phyloP scores from a whole-genome alignment of 2,113 vertebrate genomes.

The Saccopteryx bilineata region DNA sequence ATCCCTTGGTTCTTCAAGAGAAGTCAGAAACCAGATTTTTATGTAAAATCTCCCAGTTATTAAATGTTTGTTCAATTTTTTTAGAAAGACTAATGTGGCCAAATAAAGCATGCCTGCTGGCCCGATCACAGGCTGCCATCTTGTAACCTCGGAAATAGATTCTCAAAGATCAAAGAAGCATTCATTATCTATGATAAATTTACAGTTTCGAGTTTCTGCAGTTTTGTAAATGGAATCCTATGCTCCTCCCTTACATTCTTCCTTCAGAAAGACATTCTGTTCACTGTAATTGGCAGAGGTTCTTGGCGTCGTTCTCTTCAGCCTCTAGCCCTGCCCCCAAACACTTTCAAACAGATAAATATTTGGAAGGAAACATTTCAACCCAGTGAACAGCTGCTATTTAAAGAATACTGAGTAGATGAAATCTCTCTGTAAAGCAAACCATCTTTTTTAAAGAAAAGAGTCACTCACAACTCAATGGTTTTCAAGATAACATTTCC shows the following conservation, averaged over 20 bases:
- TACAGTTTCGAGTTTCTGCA: neutral
- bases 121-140: neutral
- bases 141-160: neutral
- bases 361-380: slow-evolving; percentile 71
- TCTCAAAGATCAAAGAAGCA: neutral
- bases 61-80: neutral
- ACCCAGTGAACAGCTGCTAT: slow-evolving; percentile 40
- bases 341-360: slow-evolving; percentile 71
- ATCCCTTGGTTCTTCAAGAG: neutral
- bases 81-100: neutral
- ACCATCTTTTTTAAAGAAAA: neutral
- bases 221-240: neutral
- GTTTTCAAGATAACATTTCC: slow-evolving; percentile 38
- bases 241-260: neutral
- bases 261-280: slow-evolving; percentile 41
- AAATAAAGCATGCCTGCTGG: slow-evolving; percentile 42
- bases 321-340: neutral
- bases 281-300: neutral
- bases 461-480: neutral
- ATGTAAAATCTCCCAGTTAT: neutral
- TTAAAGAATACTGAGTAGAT: slow-evolving; percentile 26
- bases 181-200: neutral
- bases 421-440: neutral
- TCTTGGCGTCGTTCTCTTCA: neutral
- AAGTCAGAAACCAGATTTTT: slow-evolving; percentile 32